phyloP scores from a whole-genome alignment of 2,113 vertebrate species.

The Myocastor coypus region DNA sequence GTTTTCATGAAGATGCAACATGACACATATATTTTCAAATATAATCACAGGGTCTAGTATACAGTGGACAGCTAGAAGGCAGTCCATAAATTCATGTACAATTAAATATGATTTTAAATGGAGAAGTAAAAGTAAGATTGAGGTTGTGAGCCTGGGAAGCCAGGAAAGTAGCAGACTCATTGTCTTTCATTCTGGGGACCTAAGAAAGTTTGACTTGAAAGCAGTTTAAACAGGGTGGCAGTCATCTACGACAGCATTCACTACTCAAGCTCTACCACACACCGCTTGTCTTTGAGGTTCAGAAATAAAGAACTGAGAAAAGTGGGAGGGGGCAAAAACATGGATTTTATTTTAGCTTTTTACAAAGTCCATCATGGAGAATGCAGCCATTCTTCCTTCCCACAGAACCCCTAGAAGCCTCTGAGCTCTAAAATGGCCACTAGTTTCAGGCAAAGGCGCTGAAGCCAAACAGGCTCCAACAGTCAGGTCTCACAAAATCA shows the following conservation, averaged over 20 bases:
- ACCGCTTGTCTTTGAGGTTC: not conserved
- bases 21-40: not conserved
- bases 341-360: not conserved
- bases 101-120: not conserved
- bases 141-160: not conserved
- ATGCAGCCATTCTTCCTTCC: not conserved
- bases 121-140: not conserved
- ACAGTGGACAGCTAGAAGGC: not conserved
- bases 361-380: not conserved
- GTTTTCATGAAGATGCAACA: not conserved
- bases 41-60: not conserved
- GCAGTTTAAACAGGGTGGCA: not conserved
- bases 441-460: not conserved
- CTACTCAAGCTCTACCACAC: not conserved
- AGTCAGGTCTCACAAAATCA: not conserved
- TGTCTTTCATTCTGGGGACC: not conserved
- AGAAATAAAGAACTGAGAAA: not conserved
- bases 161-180: not conserved
- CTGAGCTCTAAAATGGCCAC: not conserved
- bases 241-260: too few species aligned
- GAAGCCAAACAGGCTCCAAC: not conserved
- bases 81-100: not conserved
- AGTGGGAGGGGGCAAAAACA: not conserved
- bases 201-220: not conserved
- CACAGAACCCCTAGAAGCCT: not conserved